phyloP scores from a whole-genome alignment of 2,797 vertebrate genomes.

The Fistularia commersonii region DNA sequence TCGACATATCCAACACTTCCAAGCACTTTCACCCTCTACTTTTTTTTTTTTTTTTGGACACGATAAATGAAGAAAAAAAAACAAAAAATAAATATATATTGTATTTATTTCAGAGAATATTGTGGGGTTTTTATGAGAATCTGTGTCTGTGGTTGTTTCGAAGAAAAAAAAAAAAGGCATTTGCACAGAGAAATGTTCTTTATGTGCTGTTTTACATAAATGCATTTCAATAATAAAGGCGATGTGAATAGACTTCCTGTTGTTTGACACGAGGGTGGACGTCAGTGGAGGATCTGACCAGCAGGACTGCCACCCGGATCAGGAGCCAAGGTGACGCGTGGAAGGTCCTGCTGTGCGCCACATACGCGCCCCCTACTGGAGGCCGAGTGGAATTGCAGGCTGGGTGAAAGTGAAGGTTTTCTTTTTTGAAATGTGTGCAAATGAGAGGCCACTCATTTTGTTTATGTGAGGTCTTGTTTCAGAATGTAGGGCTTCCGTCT shows the following conservation, averaged over 20 bases:
- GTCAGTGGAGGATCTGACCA: no score
- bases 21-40: conserved; percentile 71
- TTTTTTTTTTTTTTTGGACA: conserved; percentile 49
- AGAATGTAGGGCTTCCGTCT: no score
- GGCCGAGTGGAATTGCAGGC: conserved; percentile 10
- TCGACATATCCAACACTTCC: conserved; percentile 27
- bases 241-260: conserved; percentile 41
- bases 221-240: conserved; percentile 75
- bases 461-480: neutral
- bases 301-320: no score
- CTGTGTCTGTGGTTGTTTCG: conserved; percentile 65
- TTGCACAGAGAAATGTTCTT: conserved; percentile 72
- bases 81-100: conserved; percentile 44
- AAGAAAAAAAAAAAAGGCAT: conserved; percentile 64
- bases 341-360: conserved; percentile 42
- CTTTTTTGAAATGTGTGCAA: no score
- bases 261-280: no score
- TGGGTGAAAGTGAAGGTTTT: neutral
- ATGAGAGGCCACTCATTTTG: no score
- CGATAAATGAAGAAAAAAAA: conserved; percentile 44
- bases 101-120: conserved; percentile 63
- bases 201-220: conserved; percentile 71
- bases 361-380: conserved; percentile 67
- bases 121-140: conserved; percentile 58
- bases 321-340: conserved; percentile 20